A percentile compares a stretch with the other conserved stretches of the same genome.
These are phyloP conservation scores for Dysidea cf. avara DNA, from an alignment of 37 sponge, comb jelly and placozoan species.

Conservation along the genomic window DNA sequence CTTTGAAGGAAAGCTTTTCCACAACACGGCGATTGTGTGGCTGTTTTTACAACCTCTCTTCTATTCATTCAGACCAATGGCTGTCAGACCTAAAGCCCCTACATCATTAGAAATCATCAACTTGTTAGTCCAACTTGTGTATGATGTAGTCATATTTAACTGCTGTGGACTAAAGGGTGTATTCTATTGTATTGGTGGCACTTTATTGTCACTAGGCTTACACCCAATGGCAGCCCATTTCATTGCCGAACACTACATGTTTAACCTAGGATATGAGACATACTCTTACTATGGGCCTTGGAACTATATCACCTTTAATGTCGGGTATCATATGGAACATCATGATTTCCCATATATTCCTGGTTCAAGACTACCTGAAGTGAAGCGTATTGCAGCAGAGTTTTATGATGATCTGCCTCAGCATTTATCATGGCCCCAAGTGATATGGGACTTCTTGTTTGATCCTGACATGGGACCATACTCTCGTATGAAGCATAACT, in stretches of 20 bases:
- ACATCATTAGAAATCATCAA: slow-evolving; percentile 83
- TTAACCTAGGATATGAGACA: slow-evolving; percentile 83
- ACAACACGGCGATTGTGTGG: slow-evolving; percentile 92
- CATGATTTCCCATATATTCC: too few relatives aligned
- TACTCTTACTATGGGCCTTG: too few relatives aligned
- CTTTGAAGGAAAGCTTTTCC: too few relatives aligned
- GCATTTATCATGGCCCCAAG: slow-evolving; percentile 88
- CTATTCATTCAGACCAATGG: slow-evolving; percentile 84
- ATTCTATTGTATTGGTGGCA: slow-evolving; percentile 78
- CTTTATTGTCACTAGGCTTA: slow-evolving; percentile 83
- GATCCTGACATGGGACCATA: slow-evolving; percentile 87
- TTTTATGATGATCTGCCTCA: slow-evolving; percentile 88
- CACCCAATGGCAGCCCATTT: slow-evolving; percentile 99
- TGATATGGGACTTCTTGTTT: slow-evolving; percentile 86
- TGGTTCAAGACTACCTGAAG: too few relatives aligned
- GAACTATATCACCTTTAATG: too few relatives aligned
- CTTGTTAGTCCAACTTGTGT: slow-evolving; percentile 50
- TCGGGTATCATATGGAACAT: too few relatives aligned
- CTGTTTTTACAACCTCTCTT: slow-evolving; percentile 92
- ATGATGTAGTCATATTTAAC: slow-evolving; percentile 78
- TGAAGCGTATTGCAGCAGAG: too few relatives aligned
- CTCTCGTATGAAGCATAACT: slow-evolving; percentile 86
- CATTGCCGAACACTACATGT: slow-evolving; percentile 99
- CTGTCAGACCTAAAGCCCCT: slow-evolving; percentile 87
- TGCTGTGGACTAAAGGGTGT: slow-evolving; percentile 78